Base-by-base conservation (phyloP, 2,888 invertebrate species). In the Gymnocheta viridis region DNA sequence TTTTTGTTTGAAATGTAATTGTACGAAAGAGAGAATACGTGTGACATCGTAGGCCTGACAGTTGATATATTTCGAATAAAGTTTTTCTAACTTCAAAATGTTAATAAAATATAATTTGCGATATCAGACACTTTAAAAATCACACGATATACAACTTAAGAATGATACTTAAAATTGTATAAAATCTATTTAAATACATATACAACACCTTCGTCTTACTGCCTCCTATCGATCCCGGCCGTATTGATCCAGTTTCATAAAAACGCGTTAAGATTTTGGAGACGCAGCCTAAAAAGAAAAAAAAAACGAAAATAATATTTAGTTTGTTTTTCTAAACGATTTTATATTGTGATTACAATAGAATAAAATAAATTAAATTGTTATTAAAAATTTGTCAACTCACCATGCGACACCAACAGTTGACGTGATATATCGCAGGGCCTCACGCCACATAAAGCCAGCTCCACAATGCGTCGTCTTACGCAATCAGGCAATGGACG, bases 361-460 rank as follows among this genome's bases (percentile, higher is more conserved):
- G n/a, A n/a, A 22, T 9, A 14, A 0, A 14, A 32, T 7, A 51
- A 44, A 10, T 12, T 14, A 5, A 6, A 22, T 2, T 17, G 51
- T 35, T 4, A 14, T 35, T 12, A 17, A n/a, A n/a, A n/a, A n/a
- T n/a, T 32, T 41, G 4, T 17, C 9, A 44, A 88, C 90, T 90
- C 86, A 92, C 92, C 99, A 90, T 99, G 98, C 0, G 98, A 98
- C 66, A 99, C 98, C 70, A 98, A 94, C 80, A 99, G 94, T 90
- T 98, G 98, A 9, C 99, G 93, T 69, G 98, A 98, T 91, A 99
- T 99, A 93, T 99, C 99, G 92, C 98, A 99, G 17, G 99, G 98
- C 56, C 98, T 93, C 0, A 99, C 98, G 0, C 98, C 98, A 93
- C 98, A 95, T 89, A 98, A 93, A 29, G 98, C 98, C 89, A 99